Percentiles rank a stretch among this genome's conserved stretches.
Conservation (phyloP, 2,113 vertebrate genomes). For the Saguinus midas region DNA sequence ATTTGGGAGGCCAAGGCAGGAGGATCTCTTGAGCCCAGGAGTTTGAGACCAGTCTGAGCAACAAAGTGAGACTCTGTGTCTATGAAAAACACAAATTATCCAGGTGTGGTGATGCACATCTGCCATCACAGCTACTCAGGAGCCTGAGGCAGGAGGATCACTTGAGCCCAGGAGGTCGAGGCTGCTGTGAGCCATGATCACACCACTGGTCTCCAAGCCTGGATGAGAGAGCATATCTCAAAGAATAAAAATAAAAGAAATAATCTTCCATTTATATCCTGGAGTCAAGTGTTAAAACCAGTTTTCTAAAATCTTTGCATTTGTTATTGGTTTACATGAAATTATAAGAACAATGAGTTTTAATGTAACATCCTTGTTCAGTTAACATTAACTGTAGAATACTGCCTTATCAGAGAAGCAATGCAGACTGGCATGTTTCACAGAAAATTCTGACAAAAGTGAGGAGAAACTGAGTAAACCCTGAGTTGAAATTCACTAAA, state of each 20-base stretch:
- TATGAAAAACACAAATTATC: no score
- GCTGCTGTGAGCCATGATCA: no score
- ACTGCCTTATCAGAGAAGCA: background rate
- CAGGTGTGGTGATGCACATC: no score
- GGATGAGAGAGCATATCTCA: no score
- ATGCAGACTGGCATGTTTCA: background rate
- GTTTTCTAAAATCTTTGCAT: background rate
- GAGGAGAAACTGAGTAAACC: background rate
- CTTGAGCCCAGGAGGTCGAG: no score
- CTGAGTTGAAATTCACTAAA: background rate
- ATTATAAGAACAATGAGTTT: background rate
- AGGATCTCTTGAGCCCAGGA: no score
- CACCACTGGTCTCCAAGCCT: no score
- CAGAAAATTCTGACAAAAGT: background rate
- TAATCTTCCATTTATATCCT: background rate
- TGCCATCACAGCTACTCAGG: no score
- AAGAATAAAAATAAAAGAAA: background rate
- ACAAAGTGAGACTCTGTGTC: no score
- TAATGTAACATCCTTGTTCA: background rate
- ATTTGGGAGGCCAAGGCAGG: no score
- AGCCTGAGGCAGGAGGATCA: no score
- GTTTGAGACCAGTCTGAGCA: no score
- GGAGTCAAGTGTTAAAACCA: background rate
- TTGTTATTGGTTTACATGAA: background rate
- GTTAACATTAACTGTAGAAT: background rate